Evolutionary conservation across 2,888 invertebrate species (phyloP).

Genomic region (Cataglyphis albicans): DNA sequence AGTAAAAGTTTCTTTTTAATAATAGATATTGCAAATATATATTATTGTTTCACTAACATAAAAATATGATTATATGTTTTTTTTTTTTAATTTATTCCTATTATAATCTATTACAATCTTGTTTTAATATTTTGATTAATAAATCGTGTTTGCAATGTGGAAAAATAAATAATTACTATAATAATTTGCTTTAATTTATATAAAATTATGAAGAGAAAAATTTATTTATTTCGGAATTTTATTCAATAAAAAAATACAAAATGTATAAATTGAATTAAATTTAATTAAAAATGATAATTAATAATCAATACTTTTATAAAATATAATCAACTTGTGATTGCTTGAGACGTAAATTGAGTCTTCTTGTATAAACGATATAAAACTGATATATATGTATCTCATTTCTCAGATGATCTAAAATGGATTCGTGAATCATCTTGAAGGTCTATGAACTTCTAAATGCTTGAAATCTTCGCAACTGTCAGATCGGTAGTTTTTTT

Average conservation of each 20-base stretch:
- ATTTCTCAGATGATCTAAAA: constrained; percentile 35
- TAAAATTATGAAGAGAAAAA: not conserved
- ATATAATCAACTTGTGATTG: constrained; percentile 3
- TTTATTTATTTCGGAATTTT: not conserved
- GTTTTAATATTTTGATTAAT: not conserved
- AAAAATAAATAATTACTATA: not conserved
- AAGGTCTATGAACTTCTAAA: constrained; percentile 42
- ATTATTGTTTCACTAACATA: not conserved
- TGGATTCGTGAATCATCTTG: constrained; percentile 39
- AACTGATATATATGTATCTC: constrained; percentile 37
- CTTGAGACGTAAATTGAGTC: not conserved
- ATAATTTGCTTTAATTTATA: not conserved
- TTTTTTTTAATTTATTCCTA: not conserved
- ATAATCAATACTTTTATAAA: not conserved
- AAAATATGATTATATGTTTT: not conserved
- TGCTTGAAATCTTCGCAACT: not conserved
- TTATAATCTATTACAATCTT: not conserved
- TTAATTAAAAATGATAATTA: not conserved
- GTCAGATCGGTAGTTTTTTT: not conserved
- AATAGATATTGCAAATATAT: not conserved
- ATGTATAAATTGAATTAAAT: not conserved
- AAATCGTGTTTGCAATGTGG: not conserved
- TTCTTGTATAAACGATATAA: constrained; percentile 24
- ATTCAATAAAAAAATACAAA: not conserved
- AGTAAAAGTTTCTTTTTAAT: not conserved